Evolutionary conservation across 2,797 vertebrate genomes (phyloP), one percentile per base, ranked within the genome.

Genomic region (Decapterus maruadsi): DNA sequence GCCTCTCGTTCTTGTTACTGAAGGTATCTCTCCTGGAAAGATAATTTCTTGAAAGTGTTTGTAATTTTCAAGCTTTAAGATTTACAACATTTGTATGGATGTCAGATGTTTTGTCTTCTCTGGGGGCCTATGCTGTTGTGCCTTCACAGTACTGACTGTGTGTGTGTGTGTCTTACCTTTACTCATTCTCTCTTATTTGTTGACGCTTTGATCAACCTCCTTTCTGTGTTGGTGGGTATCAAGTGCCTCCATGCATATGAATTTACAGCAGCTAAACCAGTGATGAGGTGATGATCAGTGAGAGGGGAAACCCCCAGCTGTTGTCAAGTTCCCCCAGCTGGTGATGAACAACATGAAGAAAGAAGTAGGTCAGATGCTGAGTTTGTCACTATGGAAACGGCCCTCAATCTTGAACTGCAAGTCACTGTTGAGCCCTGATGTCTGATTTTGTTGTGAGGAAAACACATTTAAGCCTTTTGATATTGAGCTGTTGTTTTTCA

Each of bases 141-240:
- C 26, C 26, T 26, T 26, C 26, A 26, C 26, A 26, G 3, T 26
- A 26, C 26, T 26, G 26, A 26, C 26, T 26, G 26, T 4, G 2
- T 34, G 43, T 50, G 36, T 22, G 45, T 48, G 7, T 19, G 11
- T 36, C 26, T 53, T 8, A 14, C 3, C 22, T 10, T 53, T 19
- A 13, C 1, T 50, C 45, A 31, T 61, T 53, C 19, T 46, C 17
- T 62, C 50, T 22, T 14, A 66, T 65, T 51, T 51, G 4, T 6
- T 48, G 19, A 2, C n/a, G 1, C 40, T 54, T 54, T 73, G 54
- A 69, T 73, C 75, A 66, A 38, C 26, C 26, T 42, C n/a, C 9
- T 55, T 0, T 36, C 54, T 26, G 57, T 48, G 26, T 16, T 36
- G 2, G 22, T 6, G 22, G 43, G 17, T 51, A 38, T 64, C 22